phyloP scores from a whole-genome alignment of 30 jellyfish, hydroid and myxozoan genomes.

The Aurelia aurita complex sp. Pacific region DNA sequence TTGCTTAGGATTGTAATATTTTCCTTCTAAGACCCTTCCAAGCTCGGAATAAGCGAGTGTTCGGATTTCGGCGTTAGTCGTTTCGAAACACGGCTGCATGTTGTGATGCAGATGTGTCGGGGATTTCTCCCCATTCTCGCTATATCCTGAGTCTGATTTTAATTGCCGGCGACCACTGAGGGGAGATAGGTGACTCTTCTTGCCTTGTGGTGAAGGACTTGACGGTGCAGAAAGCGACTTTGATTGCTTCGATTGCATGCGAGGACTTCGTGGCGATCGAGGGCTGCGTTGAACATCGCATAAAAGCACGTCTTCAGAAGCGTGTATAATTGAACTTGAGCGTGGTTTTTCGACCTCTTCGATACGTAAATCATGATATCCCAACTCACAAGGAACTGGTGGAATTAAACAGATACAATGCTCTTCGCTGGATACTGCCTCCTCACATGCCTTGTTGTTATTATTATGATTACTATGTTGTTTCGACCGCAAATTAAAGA shows the following conservation, averaged over 20 bases:
- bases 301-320: conserved; percentile 47
- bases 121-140: conserved; percentile 48
- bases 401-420: conserved; percentile 47
- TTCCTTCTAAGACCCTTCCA: conserved; percentile 52
- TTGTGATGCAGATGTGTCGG: conserved; percentile 28
- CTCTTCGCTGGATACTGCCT: background rate
- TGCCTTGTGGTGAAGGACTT: conserved; percentile 22
- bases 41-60: conserved; percentile 44
- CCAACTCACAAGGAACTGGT: conserved; percentile 57
- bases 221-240: conserved; percentile 46
- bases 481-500: conserved; percentile 54
- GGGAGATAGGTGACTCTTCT: conserved; percentile 21
- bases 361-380: conserved; percentile 52
- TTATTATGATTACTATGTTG: conserved; percentile 16
- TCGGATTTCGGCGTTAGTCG: conserved; percentile 43
- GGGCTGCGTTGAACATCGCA: conserved; percentile 56
- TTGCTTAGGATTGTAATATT: conserved; percentile 44
- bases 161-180: conserved; percentile 12
- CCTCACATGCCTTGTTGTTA: conserved; percentile 1
- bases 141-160: conserved; percentile 32
- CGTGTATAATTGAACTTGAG: conserved; percentile 45
- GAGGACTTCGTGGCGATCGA: conserved; percentile 50
- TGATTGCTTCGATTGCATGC: background rate
- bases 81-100: background rate
- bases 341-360: conserved; percentile 72